These are phyloP conservation scores for Poecilia picta DNA, from an alignment of 2,797 vertebrate genomes.

Conservation along the genomic window DNA sequence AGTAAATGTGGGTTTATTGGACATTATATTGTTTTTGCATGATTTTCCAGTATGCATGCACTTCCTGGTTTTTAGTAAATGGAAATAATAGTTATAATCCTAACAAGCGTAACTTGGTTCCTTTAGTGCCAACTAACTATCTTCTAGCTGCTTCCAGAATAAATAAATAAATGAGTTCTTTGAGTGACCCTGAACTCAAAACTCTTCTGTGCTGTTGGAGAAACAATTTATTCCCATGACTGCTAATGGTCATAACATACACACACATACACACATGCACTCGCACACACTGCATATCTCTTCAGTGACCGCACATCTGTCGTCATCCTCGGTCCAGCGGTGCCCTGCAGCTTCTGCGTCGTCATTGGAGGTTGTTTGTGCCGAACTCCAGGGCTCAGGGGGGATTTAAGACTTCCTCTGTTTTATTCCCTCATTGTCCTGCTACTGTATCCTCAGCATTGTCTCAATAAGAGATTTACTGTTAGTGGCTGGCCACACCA, in stretches of 20 bases:
- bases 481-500: conserved; percentile 55
- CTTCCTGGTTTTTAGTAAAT: neutral
- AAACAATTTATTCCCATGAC: conserved; percentile 43
- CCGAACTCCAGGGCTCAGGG: conserved; percentile 53
- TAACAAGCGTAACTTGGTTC: neutral
- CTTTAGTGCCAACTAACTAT: neutral
- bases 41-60: neutral
- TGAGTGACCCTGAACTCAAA: conserved; percentile 40
- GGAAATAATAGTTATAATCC: neutral
- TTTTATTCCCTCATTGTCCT: conserved; percentile 87
- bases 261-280: conserved; percentile 13
- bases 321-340: conserved; percentile 10
- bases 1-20: neutral
- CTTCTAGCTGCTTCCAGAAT: conserved; percentile 11
- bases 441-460: conserved; percentile 85
- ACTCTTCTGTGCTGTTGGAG: conserved; percentile 27
- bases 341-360: conserved; percentile 37
- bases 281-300: conserved; percentile 39
- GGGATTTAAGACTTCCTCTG: conserved; percentile 81
- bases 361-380: conserved; percentile 68
- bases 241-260: conserved; percentile 16
- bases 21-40: neutral
- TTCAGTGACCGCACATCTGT: conserved; percentile 41
- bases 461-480: conserved; percentile 86
- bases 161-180: conserved; percentile 9